A percentile compares a stretch with the other conserved stretches of the same genome.
Conservation (phyloP, 1,140 invertebrate species). For the Argopecten irradians region DNA sequence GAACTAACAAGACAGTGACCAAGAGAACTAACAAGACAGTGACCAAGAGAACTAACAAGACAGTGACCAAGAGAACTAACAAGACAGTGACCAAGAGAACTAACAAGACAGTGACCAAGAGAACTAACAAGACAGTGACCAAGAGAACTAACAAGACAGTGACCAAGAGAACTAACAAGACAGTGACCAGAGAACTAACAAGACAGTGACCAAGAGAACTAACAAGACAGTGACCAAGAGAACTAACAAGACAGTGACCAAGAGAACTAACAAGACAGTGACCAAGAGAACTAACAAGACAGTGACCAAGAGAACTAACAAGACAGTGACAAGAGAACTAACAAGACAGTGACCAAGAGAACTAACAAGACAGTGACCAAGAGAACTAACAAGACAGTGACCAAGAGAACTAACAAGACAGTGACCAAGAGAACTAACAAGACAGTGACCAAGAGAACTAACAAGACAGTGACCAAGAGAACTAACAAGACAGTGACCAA, state of each 20-base stretch:
- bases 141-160: background rate
- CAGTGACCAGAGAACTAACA: background rate
- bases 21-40: background rate
- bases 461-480: background rate
- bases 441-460: background rate
- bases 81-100: background rate
- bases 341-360: too few species aligned
- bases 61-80: background rate
- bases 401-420: background rate
- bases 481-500: background rate
- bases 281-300: background rate
- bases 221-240: background rate
- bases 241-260: background rate
- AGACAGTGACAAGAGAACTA: too few species aligned
- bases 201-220: background rate
- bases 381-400: background rate
- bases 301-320: background rate
- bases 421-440: background rate
- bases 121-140: background rate
- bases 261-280: background rate
- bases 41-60: background rate
- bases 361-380: background rate
- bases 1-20: background rate
- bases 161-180: background rate
- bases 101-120: background rate